Percentiles rank a stretch among this genome's conserved stretches.
Conservation (phyloP, 2,888 invertebrate genomes). For the Melinopterus prodromus region DNA sequence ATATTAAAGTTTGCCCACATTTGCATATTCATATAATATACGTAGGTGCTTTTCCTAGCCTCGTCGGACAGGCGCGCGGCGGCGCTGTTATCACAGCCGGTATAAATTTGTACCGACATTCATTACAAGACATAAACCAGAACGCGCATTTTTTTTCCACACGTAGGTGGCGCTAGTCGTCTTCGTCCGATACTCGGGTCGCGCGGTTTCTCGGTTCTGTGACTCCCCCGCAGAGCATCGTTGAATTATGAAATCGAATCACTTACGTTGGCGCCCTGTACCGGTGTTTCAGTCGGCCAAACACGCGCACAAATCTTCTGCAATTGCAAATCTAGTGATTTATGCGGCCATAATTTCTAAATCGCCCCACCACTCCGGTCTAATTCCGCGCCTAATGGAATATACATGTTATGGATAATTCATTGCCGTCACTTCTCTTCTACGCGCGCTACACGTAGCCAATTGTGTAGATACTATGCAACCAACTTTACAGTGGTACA, state of each 20-base stretch:
- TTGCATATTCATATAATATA: background rate
- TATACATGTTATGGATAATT: conserved; percentile 4
- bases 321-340: background rate
- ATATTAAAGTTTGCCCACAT: background rate
- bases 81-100: background rate
- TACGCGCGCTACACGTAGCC: background rate
- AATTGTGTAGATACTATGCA: background rate
- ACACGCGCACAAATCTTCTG: background rate
- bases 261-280: background rate
- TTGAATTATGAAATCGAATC: conserved; percentile 4
- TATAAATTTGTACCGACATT: background rate
- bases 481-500: background rate
- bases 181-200: background rate
- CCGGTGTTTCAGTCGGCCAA: conserved; percentile 4
- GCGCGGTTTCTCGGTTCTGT: background rate
- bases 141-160: background rate
- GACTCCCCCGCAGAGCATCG: background rate
- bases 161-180: background rate
- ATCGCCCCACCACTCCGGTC: background rate
- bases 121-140: background rate
- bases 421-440: background rate
- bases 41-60: background rate
- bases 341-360: conserved; percentile 4
- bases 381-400: conserved; percentile 4
- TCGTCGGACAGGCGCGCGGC: too few relatives aligned